A percentile compares a stretch with the other conserved stretches of the same genome.
Conservation (phyloP, 2,888 invertebrate species). For the Eueremaeus valkanovi region DNA sequence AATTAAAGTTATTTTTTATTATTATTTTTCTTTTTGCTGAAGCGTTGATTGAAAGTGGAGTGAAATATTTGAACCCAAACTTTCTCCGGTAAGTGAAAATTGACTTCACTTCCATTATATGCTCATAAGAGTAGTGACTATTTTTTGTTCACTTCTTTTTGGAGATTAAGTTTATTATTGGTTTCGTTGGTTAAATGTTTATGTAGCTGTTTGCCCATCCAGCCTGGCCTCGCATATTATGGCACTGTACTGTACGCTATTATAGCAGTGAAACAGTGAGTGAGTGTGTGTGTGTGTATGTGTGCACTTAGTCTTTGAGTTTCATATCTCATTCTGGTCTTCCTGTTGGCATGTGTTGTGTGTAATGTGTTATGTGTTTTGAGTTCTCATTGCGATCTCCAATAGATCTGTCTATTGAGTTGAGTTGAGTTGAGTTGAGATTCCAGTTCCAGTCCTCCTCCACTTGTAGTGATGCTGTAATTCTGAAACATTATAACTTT, state of each 20-base stretch:
- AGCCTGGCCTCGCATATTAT: not conserved
- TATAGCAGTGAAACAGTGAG: not conserved
- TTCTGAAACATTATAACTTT: slow-evolving; percentile 33
- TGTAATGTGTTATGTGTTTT: not conserved
- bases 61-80: not conserved
- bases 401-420: not conserved
- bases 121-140: not conserved
- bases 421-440: too few relatives aligned
- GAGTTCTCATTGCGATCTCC: slow-evolving; percentile 16
- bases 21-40: not conserved
- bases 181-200: slow-evolving; percentile 28
- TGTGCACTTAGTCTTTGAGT: slow-evolving; percentile 20
- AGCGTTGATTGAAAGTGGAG: not conserved
- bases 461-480: slow-evolving; percentile 35
- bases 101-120: slow-evolving; percentile 3
- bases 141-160: not conserved
- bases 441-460: slow-evolving; percentile 16
- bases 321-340: slow-evolving; percentile 30
- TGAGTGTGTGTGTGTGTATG: not conserved
- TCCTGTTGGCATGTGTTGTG: slow-evolving; percentile 13
- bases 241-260: not conserved
- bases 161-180: slow-evolving; percentile 20
- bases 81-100: slow-evolving; percentile 22
- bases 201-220: slow-evolving; percentile 18
- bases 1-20: slow-evolving; percentile 11